Base-by-base conservation (phyloP, 2,797 vertebrate genomes). In the Telmatherina bonti region DNA sequence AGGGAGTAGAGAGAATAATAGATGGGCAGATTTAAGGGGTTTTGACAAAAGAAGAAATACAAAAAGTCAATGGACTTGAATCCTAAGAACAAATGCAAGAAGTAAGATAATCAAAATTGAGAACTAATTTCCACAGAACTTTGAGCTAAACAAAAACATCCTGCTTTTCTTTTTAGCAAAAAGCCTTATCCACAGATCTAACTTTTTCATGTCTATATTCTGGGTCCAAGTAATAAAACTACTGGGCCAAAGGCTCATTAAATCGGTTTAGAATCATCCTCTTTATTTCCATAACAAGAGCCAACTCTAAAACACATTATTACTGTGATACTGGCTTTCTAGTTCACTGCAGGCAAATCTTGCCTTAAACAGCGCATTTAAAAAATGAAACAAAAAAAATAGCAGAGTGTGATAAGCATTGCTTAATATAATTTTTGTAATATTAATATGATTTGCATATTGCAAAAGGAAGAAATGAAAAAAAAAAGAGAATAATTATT, bases 231-330 rank as follows among this genome's bases (percentile, higher is more conserved):
- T 49, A 49, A 72, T 73, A n/a, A 64, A 73, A 61, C 18, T 38
- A 43, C 65, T 43, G 3, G n/a, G 45, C 16, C 59, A 70, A 24
- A 45, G 59, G 11, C 67, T 75, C 57, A 63, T 76, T 60, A 59
- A 60, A 29, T 70, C 74, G 68, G 45, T 61, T 77, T 68, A 59
- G 53, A 78, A 43, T 63, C 6, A 1, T 69, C 41, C 35, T 67
- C 47, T 72, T 15, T 36, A 58, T 70, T 66, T 78, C 31, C 27
- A 54, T 70, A 53, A 64, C 54, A 26, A 79, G 52, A 62, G 20
- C 29, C 47, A 33, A 41, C 16, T 47, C 16, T 53, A 7, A 5
- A 7, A 20, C 55, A 35, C 0, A 0, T 65, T 63, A 33, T 35
- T 58, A 22, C 15, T 22, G 11, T 33, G 22, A 70, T 27, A 18